phyloP scores from a whole-genome alignment of 1,140 invertebrate genomes.

The Berghia stephanieae region DNA sequence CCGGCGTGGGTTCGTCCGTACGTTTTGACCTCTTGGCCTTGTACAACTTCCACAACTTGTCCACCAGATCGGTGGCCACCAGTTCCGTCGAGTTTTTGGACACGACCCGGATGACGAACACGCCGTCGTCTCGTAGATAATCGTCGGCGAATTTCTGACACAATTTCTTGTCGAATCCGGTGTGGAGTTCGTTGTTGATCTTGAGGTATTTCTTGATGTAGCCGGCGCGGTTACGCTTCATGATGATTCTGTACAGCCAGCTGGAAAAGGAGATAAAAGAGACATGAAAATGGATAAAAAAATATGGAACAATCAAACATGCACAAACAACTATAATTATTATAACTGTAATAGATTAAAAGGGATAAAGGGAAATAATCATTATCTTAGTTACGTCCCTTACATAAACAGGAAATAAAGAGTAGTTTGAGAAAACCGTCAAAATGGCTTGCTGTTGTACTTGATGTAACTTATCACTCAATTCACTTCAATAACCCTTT shows the following conservation, averaged over 20 bases:
- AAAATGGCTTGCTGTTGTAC: too few species aligned
- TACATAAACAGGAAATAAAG: too few species aligned
- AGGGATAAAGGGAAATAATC: too few species aligned
- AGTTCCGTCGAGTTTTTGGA: constrained; percentile 64
- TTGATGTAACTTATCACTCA: too few species aligned
- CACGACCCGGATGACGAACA: constrained; percentile 60
- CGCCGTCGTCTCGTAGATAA: constrained; percentile 62
- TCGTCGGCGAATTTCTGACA: constrained; percentile 53
- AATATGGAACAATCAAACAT: too few species aligned
- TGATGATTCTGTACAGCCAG: constrained; percentile 51
- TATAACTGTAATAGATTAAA: too few species aligned
- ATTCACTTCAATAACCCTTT: too few species aligned
- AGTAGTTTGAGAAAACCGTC: too few species aligned
- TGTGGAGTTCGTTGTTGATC: constrained; percentile 47
- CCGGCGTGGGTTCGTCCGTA: constrained; percentile 32
- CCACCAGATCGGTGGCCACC: constrained; percentile 58
- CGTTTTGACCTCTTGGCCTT: constrained; percentile 40
- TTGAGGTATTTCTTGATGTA: constrained; percentile 61
- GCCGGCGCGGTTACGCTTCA: constrained; percentile 52
- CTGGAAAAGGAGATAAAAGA: too few species aligned
- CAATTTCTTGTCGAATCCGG: constrained; percentile 54
- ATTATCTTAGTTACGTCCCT: too few species aligned
- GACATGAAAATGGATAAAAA: too few species aligned
- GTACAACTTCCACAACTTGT: constrained; percentile 59
- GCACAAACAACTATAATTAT: too few species aligned